Conservation (phyloP, 37 sponge, comb jelly and placozoan species). For the Hexactinellida sp. region DNA sequence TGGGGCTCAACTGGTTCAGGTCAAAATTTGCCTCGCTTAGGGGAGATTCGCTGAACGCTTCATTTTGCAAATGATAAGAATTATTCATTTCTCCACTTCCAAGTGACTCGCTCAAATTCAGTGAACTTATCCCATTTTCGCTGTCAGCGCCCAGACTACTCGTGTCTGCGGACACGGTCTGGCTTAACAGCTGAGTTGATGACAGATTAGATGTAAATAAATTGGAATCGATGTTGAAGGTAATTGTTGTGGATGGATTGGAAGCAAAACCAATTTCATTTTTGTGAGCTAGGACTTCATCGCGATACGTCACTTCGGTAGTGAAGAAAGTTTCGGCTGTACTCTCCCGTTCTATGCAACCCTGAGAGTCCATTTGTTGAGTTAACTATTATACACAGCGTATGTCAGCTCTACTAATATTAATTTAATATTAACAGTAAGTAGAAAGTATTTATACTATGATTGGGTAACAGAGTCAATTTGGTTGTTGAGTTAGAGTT, state of each 20-base stretch:
- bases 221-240: not conserved
- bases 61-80: not conserved
- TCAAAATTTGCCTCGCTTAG: not conserved
- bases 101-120: not conserved
- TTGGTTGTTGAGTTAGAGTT: not conserved
- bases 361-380: not conserved
- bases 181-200: not conserved
- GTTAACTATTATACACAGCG: not conserved
- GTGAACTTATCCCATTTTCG: not conserved
- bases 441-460: constrained; percentile 3
- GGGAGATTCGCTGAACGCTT: not conserved
- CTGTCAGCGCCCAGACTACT: not conserved
- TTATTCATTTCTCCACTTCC: not conserved
- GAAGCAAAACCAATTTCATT: constrained; percentile 1
- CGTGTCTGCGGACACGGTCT: not conserved
- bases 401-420: not conserved
- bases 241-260: not conserved
- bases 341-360: not conserved
- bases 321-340: not conserved
- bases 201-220: not conserved
- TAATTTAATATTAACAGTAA: constrained; percentile 7
- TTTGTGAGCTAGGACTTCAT: not conserved
- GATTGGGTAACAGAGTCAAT: not conserved
- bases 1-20: not conserved
- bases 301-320: not conserved